A percentile compares a stretch with the other conserved stretches of the same genome.
phyloP scores from a whole-genome alignment of 2,888 invertebrate genomes.

The Cacoxenus indagator region DNA sequence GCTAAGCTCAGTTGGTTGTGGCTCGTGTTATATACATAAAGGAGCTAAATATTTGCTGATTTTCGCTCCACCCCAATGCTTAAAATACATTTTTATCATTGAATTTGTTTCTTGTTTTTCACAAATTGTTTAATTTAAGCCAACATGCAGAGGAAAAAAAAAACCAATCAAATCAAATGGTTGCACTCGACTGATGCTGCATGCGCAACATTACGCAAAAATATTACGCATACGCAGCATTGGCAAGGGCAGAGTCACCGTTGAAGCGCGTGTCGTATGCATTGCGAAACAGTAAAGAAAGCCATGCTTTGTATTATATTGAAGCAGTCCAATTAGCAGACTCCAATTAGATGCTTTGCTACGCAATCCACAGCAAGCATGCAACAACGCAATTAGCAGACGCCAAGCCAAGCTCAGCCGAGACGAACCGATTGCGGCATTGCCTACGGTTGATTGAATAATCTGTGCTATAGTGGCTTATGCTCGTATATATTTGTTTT shows the following conservation, averaged over 20 bases:
- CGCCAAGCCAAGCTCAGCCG: neutral
- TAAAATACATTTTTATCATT: too few relatives aligned
- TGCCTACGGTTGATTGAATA: conserved; percentile 8
- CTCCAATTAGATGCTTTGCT: neutral
- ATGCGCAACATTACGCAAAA: neutral
- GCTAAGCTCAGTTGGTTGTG: too few relatives aligned
- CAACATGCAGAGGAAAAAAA: too few relatives aligned
- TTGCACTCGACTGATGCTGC: too few relatives aligned
- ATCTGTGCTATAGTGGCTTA: neutral
- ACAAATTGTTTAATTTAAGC: too few relatives aligned
- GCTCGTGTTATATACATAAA: too few relatives aligned
- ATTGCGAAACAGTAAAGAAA: neutral
- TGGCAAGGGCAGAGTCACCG: neutral
- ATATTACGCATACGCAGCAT: neutral
- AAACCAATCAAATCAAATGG: too few relatives aligned
- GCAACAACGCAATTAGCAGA: neutral
- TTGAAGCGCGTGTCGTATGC: neutral
- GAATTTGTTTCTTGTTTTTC: too few relatives aligned
- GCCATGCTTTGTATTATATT: neutral
- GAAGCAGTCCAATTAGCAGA: neutral
- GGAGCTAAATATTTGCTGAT: too few relatives aligned
- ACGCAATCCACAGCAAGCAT: neutral
- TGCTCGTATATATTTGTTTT: neutral
- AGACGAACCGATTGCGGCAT: neutral
- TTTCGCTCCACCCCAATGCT: too few relatives aligned